Base-by-base conservation (phyloP, 2,797 vertebrate genomes). In the Paramormyrops hopkinsi region DNA sequence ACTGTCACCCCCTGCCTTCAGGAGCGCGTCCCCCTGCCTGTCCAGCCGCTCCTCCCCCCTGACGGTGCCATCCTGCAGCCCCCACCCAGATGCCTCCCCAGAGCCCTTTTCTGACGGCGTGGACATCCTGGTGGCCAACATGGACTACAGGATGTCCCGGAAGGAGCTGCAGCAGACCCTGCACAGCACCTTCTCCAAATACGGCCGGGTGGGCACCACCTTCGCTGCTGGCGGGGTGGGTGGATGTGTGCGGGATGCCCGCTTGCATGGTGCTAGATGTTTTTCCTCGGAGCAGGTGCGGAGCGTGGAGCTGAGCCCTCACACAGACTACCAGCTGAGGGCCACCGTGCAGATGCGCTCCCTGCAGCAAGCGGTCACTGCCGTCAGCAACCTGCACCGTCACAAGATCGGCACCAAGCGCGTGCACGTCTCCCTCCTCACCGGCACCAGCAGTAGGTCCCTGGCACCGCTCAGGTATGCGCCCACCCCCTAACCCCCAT, bases 251-350 rank as follows among this genome's bases (percentile, higher is more conserved):
- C 5, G 33, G 33, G 14, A 7, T 6, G 14, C 41, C 19, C 12
- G 8, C 19, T 46, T 9, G 19, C 37, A 19, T 19, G 56, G 22
- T 29, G 41, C 11, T 53, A 44, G 76, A 17, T 25, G 76, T 12
- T 1, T 59, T 82, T 86, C 9, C 48, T 19, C 0, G 2, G 12
- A 93, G 44, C 76, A 99, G 99, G 97, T 99, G 88, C 98, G 97
- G 94, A 93, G 91, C 41, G 96, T 99, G 53, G 98, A 99, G 91
- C 97, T 99, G 82, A 99, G 98, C 92, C 98, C 98, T 79, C 98
- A 99, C 91, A 99, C 98, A 0, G 99, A 99, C 93, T 99, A 99
- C 92, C 98, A 99, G 93, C 93, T 99, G 90, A 98, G 97, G 92
- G 98, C 98, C 51, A 95, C 96, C 1, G 93, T 99, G 90, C 97